A percentile compares a stretch with the other conserved stretches of the same genome.
Evolutionary conservation across 1,140 invertebrate genomes (phyloP).

Genomic region (Pogonognathellus flavescens): DNA sequence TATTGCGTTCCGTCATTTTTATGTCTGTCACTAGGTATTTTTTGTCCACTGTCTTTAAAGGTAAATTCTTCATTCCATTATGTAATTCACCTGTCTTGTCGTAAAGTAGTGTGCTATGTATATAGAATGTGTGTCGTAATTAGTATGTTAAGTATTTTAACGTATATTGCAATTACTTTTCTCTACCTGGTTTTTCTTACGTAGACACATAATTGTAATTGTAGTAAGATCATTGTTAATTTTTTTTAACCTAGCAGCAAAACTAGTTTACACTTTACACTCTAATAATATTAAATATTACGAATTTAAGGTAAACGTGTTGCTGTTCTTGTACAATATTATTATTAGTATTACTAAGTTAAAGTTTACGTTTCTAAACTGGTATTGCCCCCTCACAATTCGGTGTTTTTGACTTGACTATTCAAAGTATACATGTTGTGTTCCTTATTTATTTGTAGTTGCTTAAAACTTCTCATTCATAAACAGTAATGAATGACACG

Average conservation of each 20-base stretch:
- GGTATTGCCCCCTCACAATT: constrained; percentile 53
- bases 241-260: background rate
- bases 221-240: constrained; percentile 15
- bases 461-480: background rate
- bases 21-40: background rate
- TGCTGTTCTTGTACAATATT: background rate
- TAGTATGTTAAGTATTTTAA: background rate
- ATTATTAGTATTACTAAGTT: constrained; percentile 20
- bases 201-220: background rate
- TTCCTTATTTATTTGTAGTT: constrained; percentile 15
- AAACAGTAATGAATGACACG: background rate
- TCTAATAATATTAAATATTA: constrained; percentile 17
- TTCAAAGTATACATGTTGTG: constrained; percentile 50
- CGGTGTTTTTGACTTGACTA: constrained; percentile 52
- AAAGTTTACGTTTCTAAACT: constrained; percentile 25
- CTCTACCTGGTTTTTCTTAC: background rate
- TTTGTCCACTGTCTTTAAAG: constrained; percentile 14
- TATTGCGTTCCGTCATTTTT: constrained; percentile 31
- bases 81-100: constrained; percentile 9
- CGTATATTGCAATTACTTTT: background rate
- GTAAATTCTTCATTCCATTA: constrained; percentile 28
- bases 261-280: background rate
- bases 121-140: background rate
- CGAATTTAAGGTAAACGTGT: constrained; percentile 47
- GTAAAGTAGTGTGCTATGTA: constrained; percentile 30